Percentiles rank a stretch among this genome's conserved stretches.
phyloP scores from a whole-genome alignment of 37 sponge, comb jelly and placozoan species.

The Halichondria panicea region DNA sequence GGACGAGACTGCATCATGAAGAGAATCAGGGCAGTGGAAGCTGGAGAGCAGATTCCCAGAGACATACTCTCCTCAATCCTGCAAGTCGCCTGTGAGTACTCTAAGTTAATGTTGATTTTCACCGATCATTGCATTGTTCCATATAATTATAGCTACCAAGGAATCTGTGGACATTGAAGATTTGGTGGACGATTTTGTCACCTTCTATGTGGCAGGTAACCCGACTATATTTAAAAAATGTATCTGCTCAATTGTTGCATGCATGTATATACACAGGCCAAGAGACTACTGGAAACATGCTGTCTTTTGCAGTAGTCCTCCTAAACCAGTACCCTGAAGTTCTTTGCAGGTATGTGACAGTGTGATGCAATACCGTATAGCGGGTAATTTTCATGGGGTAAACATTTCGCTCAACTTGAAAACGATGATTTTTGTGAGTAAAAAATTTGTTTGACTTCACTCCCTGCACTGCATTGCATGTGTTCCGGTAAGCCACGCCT shows the following conservation, averaged over 20 bases:
- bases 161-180: neutral
- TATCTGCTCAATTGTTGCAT: neutral
- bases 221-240: neutral
- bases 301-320: neutral
- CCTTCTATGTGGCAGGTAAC: slow-evolving; percentile 6
- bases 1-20: slow-evolving; percentile 2
- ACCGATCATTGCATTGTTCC: too few relatives aligned
- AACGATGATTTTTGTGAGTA: too few relatives aligned
- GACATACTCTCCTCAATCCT: neutral
- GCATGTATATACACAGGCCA: slow-evolving; percentile 4
- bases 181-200: slow-evolving; percentile 7
- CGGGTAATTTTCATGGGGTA: too few relatives aligned
- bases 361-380: too few relatives aligned
- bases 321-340: neutral
- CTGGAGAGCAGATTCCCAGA: slow-evolving; percentile 1
- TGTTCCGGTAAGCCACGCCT: too few relatives aligned
- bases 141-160: too few relatives aligned
- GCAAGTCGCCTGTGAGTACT: neutral
- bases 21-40: neutral
- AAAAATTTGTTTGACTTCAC: too few relatives aligned
- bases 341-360: neutral
- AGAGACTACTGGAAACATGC: slow-evolving; percentile 2
- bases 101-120: neutral
- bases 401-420: too few relatives aligned
- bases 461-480: too few relatives aligned